These are phyloP conservation scores for Lamprologus ornatipinnis DNA, from an alignment of 2,113 vertebrate genomes.

Conservation along the genomic window DNA sequence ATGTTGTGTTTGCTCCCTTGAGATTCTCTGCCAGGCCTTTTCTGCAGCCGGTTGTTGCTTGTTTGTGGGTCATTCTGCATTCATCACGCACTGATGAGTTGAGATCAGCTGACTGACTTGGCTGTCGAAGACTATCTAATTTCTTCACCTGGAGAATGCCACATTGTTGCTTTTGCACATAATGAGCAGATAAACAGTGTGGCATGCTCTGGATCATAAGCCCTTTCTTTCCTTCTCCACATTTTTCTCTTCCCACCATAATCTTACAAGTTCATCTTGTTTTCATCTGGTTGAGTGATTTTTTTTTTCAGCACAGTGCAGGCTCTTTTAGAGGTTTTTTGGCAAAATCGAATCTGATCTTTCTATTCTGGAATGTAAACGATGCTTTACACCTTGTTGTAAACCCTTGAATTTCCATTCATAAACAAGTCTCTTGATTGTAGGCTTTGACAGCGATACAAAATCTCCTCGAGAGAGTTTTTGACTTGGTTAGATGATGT, in stretches of 20 bases:
- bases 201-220: neutral
- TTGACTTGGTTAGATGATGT: neutral
- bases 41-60: neutral
- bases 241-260: neutral
- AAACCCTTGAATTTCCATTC: neutral
- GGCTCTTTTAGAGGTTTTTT: neutral
- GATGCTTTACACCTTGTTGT: neutral
- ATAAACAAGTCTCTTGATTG: neutral
- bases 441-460: neutral
- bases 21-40: neutral
- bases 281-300: neutral
- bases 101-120: neutral
- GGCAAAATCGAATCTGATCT: neutral
- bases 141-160: neutral
- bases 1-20: neutral
- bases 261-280: neutral
- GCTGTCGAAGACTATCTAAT: neutral
- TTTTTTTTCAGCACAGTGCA: neutral
- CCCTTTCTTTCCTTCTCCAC: neutral
- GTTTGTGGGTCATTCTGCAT: neutral
- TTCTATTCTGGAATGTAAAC: neutral
- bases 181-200: neutral
- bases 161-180: neutral
- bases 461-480: neutral
- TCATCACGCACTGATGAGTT: neutral